These are phyloP conservation scores for Loris lydekkerianus DNA, from an alignment of 2,797 vertebrate genomes.

Conservation along the genomic window DNA sequence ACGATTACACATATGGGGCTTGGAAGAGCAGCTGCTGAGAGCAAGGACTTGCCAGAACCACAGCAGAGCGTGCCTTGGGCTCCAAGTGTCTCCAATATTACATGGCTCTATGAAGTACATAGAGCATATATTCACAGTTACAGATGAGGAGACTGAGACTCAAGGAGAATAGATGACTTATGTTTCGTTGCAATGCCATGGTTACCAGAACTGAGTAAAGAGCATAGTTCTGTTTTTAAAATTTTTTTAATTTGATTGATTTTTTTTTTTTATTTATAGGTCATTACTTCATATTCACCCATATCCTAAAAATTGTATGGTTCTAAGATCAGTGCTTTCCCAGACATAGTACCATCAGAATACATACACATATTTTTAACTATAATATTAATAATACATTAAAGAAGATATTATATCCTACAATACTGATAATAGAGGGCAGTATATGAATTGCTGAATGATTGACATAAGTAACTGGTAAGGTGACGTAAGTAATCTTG, in stretches of 20 bases:
- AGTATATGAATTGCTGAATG: background rate
- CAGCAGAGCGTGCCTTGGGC: background rate
- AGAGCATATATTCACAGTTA: background rate
- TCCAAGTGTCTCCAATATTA: background rate
- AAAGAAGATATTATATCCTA: too few species aligned
- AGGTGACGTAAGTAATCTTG: background rate
- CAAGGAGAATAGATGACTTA: background rate
- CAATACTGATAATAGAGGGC: background rate
- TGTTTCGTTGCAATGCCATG: background rate
- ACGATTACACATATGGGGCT: background rate
- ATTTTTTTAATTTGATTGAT: background rate
- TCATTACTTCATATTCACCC: background rate
- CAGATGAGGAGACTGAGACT: background rate
- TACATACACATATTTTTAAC: background rate
- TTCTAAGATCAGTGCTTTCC: background rate
- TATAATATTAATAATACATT: too few species aligned
- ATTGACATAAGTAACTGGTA: background rate
- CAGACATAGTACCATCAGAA: background rate
- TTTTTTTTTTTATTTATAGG: background rate
- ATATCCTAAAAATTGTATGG: background rate
- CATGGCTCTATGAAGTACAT: background rate
- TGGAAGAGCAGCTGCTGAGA: background rate
- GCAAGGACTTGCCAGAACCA: background rate
- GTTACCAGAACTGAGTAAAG: background rate
- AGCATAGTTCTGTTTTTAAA: background rate